phyloP scores from a whole-genome alignment of 2,797 vertebrate species.

The Synaphobranchus kaupii region DNA sequence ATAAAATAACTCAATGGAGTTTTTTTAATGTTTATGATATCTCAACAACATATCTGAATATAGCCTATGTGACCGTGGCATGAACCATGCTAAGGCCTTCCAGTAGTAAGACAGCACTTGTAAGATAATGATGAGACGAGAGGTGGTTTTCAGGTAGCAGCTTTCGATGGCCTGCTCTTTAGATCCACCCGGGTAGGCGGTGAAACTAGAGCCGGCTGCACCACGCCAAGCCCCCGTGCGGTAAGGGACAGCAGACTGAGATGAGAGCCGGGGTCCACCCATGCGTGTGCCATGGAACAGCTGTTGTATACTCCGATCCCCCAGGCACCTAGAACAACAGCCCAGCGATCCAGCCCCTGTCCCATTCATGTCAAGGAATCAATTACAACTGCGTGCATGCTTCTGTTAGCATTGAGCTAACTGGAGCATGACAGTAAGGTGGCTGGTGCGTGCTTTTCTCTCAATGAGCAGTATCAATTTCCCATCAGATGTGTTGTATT shows the following conservation, averaged over 20 bases:
- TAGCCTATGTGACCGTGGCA: background rate
- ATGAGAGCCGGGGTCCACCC: background rate
- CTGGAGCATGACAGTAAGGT: background rate
- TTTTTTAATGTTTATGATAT: background rate
- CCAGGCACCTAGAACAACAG: background rate
- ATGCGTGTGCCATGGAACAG: slow-evolving; percentile 22
- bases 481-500: background rate
- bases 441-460: background rate
- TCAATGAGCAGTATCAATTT: background rate
- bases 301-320: background rate
- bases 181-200: background rate
- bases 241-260: background rate
- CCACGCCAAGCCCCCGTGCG: background rate
- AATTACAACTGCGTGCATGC: background rate
- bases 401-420: background rate
- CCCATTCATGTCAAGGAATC: slow-evolving; percentile 14
- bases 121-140: background rate
- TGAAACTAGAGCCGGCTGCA: background rate
- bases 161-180: background rate
- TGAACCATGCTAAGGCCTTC: background rate
- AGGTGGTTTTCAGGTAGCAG: background rate
- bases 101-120: background rate
- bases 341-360: background rate
- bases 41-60: background rate
- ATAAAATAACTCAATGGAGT: background rate